Percentiles rank a stretch among this genome's conserved stretches.
Conservation (phyloP, 2,888 invertebrate species). For the Anoncus sp. region DNA sequence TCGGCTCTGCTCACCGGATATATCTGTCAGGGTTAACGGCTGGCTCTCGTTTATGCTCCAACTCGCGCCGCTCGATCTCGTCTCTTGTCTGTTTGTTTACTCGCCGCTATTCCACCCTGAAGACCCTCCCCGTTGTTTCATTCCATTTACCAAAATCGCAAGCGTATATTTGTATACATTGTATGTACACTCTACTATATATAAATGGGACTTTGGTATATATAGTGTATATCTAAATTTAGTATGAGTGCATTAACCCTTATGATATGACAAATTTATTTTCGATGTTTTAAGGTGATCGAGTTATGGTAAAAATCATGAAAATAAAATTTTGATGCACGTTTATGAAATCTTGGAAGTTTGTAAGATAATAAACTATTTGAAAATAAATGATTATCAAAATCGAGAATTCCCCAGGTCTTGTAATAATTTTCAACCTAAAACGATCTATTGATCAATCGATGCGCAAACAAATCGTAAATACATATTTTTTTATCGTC, state of each 20-base stretch:
- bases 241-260: not conserved
- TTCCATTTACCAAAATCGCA: conserved; percentile 10
- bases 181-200: not conserved
- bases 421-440: not conserved
- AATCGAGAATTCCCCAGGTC: not conserved
- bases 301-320: no score
- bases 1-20: conserved; percentile 54
- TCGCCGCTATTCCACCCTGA: conserved; percentile 22
- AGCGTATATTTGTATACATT: conserved; percentile 8
- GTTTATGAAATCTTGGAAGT: no score
- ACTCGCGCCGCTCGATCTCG: conserved; percentile 20
- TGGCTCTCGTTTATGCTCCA: conserved; percentile 45
- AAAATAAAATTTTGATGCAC: no score
- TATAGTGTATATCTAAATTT: not conserved
- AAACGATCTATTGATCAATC: conserved; percentile 4
- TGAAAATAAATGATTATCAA: no score
- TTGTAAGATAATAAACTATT: no score
- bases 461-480: not conserved
- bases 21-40: conserved; percentile 61
- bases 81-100: conserved; percentile 24
- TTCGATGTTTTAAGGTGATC: no score
- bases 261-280: no score
- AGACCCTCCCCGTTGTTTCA: conserved; percentile 17
- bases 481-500: not conserved
- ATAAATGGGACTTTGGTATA: not conserved